phyloP scores from a whole-genome alignment of 2,113 vertebrate genomes.

The Progne subis region DNA sequence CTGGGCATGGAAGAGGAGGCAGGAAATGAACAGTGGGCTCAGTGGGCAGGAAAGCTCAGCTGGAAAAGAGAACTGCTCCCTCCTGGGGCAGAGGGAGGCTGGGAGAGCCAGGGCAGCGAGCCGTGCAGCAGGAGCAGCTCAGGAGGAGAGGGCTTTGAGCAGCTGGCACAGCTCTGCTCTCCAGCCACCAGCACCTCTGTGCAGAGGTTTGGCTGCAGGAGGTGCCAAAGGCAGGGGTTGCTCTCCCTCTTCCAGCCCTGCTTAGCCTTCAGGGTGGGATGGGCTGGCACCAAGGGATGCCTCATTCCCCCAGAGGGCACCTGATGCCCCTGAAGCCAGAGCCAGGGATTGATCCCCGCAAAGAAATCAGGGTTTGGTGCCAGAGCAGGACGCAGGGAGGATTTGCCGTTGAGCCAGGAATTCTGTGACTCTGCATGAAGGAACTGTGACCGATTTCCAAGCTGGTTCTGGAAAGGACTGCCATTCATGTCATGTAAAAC shows the following conservation, averaged over 20 bases:
- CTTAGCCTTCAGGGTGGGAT: neutral
- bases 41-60: neutral
- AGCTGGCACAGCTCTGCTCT: neutral
- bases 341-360: neutral
- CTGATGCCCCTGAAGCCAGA: neutral
- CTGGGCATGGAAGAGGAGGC: neutral
- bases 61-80: neutral
- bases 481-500: neutral
- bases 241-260: neutral
- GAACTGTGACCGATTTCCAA: neutral
- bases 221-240: neutral
- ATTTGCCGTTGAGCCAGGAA: neutral
- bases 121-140: neutral
- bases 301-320: neutral
- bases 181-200: neutral
- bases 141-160: neutral
- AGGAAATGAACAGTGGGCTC: neutral
- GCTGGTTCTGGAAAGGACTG: neutral
- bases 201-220: neutral
- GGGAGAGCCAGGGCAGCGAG: neutral
- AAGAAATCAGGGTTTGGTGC: neutral
- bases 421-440: rapidly evolving
- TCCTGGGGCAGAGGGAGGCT: neutral
- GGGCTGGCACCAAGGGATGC: neutral
- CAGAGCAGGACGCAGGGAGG: neutral